Evolutionary conservation across 2,888 invertebrate genomes (phyloP).

Genomic region (Lasioglossum pauxillum): DNA sequence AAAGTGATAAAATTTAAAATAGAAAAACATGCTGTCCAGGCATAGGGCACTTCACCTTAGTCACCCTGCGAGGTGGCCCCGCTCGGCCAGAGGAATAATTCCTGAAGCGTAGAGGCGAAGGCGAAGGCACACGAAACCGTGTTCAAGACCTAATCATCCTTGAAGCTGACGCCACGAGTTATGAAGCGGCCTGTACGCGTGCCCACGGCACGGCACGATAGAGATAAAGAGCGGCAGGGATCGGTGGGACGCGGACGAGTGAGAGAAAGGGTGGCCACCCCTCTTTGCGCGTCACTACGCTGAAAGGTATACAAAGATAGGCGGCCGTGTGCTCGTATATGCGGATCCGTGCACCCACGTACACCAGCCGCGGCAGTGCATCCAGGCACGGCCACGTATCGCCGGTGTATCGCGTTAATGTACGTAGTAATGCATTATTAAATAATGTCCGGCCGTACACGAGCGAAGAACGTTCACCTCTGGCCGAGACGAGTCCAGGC

Average conservation of each 20-base stretch:
- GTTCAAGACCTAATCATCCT: background rate
- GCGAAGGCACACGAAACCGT: background rate
- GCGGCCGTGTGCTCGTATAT: slow-evolving; percentile 34
- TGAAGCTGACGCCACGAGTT: slow-evolving; percentile 10
- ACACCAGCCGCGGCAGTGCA: slow-evolving; percentile 37
- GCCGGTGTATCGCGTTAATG: slow-evolving; percentile 72
- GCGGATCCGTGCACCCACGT: slow-evolving; percentile 26
- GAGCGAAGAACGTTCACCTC: slow-evolving; percentile 73
- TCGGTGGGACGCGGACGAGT: slow-evolving; percentile 40
- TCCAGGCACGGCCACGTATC: slow-evolving; percentile 65
- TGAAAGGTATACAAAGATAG: slow-evolving; percentile 75
- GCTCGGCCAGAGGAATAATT: background rate
- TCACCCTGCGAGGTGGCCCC: background rate
- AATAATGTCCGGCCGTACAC: slow-evolving; percentile 72
- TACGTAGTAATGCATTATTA: slow-evolving; percentile 75
- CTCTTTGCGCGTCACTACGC: slow-evolving; percentile 75
- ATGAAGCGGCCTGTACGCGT: slow-evolving; percentile 44
- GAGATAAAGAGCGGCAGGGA: slow-evolving; percentile 49
- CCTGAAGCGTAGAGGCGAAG: background rate
- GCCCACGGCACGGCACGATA: slow-evolving; percentile 35
- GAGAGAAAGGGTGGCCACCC: slow-evolving; percentile 65
- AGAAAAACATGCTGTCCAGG: too few species aligned
- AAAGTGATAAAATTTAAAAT: too few species aligned
- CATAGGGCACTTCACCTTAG: too few species aligned
- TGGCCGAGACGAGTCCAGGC: slow-evolving; percentile 57